These are phyloP conservation scores for Ctenopoma multispine DNA, from an alignment of 2,797 vertebrate genomes.

Conservation along the genomic window DNA sequence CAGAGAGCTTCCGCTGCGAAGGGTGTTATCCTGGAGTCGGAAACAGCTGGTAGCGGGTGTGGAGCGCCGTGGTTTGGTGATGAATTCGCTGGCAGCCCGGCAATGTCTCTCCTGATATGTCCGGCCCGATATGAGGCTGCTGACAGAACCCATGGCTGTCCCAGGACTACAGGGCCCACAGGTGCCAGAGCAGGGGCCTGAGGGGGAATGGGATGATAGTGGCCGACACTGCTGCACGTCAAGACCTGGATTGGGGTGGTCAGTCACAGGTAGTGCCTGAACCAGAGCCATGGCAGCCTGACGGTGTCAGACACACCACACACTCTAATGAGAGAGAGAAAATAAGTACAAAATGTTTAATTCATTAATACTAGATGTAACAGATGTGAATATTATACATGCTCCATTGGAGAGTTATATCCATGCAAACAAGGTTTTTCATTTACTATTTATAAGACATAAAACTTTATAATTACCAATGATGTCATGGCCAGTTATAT, in stretches of 20 bases:
- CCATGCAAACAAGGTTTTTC: slow-evolving; percentile 7
- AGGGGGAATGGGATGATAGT: slow-evolving; percentile 66
- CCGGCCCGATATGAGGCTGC: slow-evolving; percentile 95
- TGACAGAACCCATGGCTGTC: slow-evolving; percentile 94
- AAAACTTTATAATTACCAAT: background rate
- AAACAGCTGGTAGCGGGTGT: slow-evolving; percentile 87
- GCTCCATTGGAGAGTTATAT: background rate
- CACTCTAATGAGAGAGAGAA: slow-evolving; percentile 69
- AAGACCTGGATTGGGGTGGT: slow-evolving; percentile 84
- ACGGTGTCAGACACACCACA: slow-evolving; percentile 76
- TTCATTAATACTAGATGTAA: slow-evolving; percentile 17
- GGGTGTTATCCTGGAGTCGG: slow-evolving; percentile 81
- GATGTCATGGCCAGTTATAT: background rate
- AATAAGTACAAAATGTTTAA: background rate
- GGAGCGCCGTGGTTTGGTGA: slow-evolving; percentile 83
- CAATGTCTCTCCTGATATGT: slow-evolving; percentile 89
- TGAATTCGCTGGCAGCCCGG: slow-evolving; percentile 82
- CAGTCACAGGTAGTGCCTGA: slow-evolving; percentile 92
- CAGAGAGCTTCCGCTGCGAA: slow-evolving; percentile 85
- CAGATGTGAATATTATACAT: slow-evolving; percentile 11
- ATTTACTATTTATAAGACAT: slow-evolving; percentile 3
- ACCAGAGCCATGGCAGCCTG: slow-evolving; percentile 92
- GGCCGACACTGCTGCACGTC: slow-evolving; percentile 80
- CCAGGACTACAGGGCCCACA: slow-evolving; percentile 64
- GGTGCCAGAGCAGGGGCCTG: slow-evolving; percentile 63